Conservation (phyloP, 2,888 invertebrate species). For the Eupsilia transversa region DNA sequence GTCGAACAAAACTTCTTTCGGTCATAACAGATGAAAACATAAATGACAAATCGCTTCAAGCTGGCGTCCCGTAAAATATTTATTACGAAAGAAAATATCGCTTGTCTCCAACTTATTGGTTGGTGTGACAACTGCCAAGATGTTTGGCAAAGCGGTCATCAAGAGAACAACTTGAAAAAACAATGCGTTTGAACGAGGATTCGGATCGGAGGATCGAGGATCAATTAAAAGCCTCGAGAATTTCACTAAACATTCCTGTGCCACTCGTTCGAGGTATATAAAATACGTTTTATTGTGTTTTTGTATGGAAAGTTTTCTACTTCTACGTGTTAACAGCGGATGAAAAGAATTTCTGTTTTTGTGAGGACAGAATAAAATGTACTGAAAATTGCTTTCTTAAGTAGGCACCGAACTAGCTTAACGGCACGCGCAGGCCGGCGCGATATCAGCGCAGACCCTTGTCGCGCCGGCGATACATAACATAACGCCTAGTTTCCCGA, state of each 20-base stretch:
- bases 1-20: constrained; percentile 24
- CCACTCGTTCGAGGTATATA: constrained; percentile 11
- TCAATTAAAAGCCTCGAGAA: constrained; percentile 20
- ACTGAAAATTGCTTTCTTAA: not conserved
- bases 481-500: not conserved
- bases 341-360: not conserved
- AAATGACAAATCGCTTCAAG: constrained; percentile 31
- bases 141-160: constrained; percentile 28
- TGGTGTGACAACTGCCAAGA: constrained; percentile 36
- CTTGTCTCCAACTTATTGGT: constrained; percentile 15
- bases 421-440: no score
- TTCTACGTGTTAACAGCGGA: not conserved
- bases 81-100: constrained; percentile 24
- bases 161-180: constrained; percentile 17
- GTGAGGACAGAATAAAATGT: not conserved
- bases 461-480: no score
- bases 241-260: not conserved
- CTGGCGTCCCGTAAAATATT: constrained; percentile 35
- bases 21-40: constrained; percentile 4
- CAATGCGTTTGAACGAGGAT: constrained; percentile 19
- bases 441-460: no score
- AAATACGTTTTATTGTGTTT: constrained; percentile 10
- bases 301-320: constrained; percentile 1
- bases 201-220: no score
- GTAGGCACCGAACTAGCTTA: not conserved